Evolutionary conservation across 2,888 invertebrate species (phyloP), one percentile per base, ranked within the genome.

Genomic region (Synanthedon tipuliformis): DNA sequence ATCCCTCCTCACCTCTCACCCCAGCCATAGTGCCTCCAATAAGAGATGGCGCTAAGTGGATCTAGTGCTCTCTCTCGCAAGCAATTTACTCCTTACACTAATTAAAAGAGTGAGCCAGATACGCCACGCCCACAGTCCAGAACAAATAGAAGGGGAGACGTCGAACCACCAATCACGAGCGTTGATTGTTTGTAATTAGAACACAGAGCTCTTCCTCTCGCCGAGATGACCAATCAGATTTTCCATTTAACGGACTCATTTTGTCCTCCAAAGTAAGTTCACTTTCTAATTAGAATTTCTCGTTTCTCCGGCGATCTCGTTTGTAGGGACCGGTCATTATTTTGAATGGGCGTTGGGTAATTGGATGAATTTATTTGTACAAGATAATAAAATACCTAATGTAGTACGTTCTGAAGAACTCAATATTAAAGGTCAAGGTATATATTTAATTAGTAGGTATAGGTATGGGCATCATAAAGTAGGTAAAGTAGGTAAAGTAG

Each of bases 181-280:
- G 83, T 88, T 88, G 88, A 88, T 88, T 88, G 78, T 88, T 86
- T 81, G 84, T 88, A 88, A 88, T 88, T 88, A 88, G 87, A 88
- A 85, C 84, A 77, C 68, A 61, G 70, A 65, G 73, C 72, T 75
- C 79, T 81, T 80, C 84, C 82, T 83, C 70, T 77, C 64, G 61
- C 61, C 59, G 72, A 79, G 81, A 85, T 86, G 85, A 84, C 87
- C 87, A 87, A 87, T 87, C 65, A 73, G 80, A 77, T 78, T 80
- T 75, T 69, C 72, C 78, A 79, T 78, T 80, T 76, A 78, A 69
- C 74, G 66, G 70, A 69, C 71, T 74, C 68, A 73, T 75, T 76
- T 68, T 64, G 64, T 63, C 67, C 60, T 64, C 60, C 63, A 63
- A 66, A 72, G 72, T 68, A 77, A 78, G 71, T 69, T 73, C 68